Percentiles rank a stretch among this genome's conserved stretches.
Evolutionary conservation across 2,888 invertebrate species (phyloP).

Genomic region (Hymenopus coronatus): DNA sequence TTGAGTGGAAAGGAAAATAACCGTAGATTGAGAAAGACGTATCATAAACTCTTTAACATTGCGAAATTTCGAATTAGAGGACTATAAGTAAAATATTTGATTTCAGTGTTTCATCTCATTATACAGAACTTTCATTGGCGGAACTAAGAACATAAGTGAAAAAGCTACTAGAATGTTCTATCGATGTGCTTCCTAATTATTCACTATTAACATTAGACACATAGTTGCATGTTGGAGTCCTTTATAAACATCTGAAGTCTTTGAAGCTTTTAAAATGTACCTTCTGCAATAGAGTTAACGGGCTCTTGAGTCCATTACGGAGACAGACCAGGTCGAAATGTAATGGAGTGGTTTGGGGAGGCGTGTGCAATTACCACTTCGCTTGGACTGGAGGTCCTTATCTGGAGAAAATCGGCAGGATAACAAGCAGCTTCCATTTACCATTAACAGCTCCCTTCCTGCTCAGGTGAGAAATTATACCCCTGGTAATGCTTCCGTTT

Average conservation of each 20-base stretch:
- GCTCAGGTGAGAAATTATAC: background rate
- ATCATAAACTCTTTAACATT: too few species aligned
- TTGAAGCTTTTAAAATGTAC: background rate
- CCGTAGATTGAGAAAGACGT: too few species aligned
- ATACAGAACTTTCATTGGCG: too few species aligned
- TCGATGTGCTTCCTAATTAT: background rate
- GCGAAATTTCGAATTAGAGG: too few species aligned
- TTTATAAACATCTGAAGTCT: background rate
- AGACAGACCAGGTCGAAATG: background rate
- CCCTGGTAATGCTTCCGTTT: background rate
- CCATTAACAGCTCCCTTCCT: background rate
- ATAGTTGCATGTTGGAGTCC: background rate
- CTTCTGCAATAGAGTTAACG: background rate
- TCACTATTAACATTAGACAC: background rate
- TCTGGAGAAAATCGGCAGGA: background rate
- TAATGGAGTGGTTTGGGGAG: background rate
- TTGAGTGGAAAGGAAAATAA: too few species aligned
- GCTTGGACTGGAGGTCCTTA: background rate
- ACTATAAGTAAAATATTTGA: too few species aligned
- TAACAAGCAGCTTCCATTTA: background rate
- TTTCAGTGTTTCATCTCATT: too few species aligned
- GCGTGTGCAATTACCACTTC: background rate
- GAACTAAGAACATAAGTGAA: too few species aligned
- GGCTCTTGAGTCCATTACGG: background rate
- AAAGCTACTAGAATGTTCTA: too few species aligned